These are phyloP conservation scores for Psilopsiagon aurifrons DNA, from an alignment of 2,113 vertebrate species.

Conservation along the genomic window DNA sequence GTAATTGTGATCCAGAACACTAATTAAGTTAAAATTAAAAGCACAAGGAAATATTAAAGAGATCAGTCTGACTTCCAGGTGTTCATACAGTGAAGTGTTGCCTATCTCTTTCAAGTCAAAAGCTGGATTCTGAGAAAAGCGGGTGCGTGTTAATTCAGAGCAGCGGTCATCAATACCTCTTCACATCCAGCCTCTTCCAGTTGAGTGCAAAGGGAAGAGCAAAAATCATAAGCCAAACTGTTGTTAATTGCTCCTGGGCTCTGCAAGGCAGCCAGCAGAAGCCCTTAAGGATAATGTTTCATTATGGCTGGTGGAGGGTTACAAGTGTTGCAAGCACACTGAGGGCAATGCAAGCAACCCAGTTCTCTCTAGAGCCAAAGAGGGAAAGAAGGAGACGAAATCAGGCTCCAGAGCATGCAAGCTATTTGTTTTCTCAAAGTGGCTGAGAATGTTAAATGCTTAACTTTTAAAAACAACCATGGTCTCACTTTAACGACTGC, in stretches of 20 bases:
- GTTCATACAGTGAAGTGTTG: neutral
- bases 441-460: neutral
- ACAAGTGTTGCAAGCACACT: neutral
- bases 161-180: neutral
- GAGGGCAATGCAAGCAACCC: neutral
- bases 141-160: neutral
- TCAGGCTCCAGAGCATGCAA: neutral
- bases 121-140: neutral
- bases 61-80: neutral
- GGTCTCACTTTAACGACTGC: neutral
- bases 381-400: neutral
- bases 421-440: neutral
- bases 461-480: neutral
- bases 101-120: neutral
- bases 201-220: neutral
- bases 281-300: neutral
- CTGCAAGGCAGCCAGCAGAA: neutral
- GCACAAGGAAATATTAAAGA: neutral
- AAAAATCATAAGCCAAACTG: neutral
- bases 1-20: neutral
- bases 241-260: neutral
- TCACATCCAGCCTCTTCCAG: neutral
- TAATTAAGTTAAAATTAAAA: neutral
- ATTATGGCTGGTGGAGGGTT: neutral
- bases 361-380: rapidly evolving